phyloP scores from a whole-genome alignment of 2,113 vertebrate species.

The Crotalus helleri region DNA sequence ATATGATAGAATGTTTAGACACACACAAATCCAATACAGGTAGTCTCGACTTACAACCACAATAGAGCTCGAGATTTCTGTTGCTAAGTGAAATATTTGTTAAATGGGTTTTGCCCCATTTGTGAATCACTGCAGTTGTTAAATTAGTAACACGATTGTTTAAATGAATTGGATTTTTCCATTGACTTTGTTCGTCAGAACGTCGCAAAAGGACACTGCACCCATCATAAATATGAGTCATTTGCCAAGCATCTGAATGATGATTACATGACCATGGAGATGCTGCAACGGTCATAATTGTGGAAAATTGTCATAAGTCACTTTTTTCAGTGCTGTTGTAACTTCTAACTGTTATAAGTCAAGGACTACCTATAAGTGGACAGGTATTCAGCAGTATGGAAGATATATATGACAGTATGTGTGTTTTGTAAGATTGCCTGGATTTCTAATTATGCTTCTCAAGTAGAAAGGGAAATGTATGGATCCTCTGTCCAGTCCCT shows the following conservation, averaged over 20 bases:
- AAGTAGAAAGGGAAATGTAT: not conserved
- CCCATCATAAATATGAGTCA: not conserved
- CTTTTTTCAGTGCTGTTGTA: not conserved
- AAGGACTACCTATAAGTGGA: not conserved
- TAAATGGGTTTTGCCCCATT: no score
- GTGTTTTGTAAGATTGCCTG: not conserved
- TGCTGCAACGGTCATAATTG: not conserved
- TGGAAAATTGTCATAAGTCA: not conserved
- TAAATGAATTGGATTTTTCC: not conserved
- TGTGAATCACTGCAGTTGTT: not conserved
- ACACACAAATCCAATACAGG: not conserved
- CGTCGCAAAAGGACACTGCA: not conserved
- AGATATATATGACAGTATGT: not conserved
- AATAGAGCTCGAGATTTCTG: no score
- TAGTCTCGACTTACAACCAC: no score
- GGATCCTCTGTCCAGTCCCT: not conserved
- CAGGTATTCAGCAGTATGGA: not conserved
- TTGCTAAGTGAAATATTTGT: no score
- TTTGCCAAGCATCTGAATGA: no score
- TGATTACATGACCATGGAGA: no score
- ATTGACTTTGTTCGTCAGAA: not conserved
- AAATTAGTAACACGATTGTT: not conserved
- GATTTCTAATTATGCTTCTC: not conserved
- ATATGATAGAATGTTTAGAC: not conserved
- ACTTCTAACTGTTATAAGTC: not conserved